Evolutionary conservation across 2,888 invertebrate species (phyloP), one percentile per base, ranked within the genome.

Genomic region (Megaustenia siamemsis): DNA sequence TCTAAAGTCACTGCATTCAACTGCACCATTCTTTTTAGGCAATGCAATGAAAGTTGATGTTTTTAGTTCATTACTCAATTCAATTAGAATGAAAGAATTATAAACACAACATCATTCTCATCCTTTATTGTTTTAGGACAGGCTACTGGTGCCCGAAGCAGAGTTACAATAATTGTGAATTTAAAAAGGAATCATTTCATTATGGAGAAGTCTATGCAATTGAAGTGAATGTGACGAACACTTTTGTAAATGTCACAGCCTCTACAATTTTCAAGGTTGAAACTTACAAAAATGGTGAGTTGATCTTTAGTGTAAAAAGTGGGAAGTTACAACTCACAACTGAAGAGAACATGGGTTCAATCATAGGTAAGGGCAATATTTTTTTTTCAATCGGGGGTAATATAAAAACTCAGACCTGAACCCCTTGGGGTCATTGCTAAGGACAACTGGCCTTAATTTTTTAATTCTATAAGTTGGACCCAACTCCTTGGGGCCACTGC

Each of bases 171-270:
- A 49, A 49, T 12, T 73, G 73, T 32, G 32, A 5, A 32, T 49
- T 73, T 21, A 49, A 28, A 4, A 32, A 3, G 10, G 32, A 5
- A 8, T 18, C 15, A 2, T 73, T 49, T 21, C 8, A 0, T 1
- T 28, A 35, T 8, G 73, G 18, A 21, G 49, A 45, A 6, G n/a
- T 12, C 21, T 73, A 32, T 32, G 35, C 6, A 21, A 28, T 73
- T 43, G 49, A 73, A 49, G 73, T 73, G 18, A 49, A 49, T 73
- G 73, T 73, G 18, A 73, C 73, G 15, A 49, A 73, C 32, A 49
- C 3, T 18, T 1, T 5, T 35, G 32, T 3, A 49, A 28, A 73
- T 15, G 21, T 49, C 49, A 49, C 49, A 73, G 73, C 73, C 4
- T 49, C 32, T 32, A 3, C 5, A 12, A 15, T 32, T 15, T 32